Conservation (phyloP, 2,888 invertebrate species). For the Acrobasis consociella region DNA sequence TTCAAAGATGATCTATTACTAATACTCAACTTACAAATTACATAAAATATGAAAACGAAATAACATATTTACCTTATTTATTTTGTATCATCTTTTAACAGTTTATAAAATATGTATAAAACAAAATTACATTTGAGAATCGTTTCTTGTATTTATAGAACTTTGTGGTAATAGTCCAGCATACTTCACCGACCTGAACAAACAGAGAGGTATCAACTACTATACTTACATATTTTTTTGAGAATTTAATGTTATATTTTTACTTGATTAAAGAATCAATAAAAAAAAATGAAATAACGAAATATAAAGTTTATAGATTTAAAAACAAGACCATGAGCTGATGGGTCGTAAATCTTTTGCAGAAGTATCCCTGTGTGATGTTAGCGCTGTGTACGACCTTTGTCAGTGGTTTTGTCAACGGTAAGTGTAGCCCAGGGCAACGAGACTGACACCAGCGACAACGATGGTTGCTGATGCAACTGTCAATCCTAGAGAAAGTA, state of each 20-base stretch:
- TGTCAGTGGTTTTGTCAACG: slow-evolving; percentile 84
- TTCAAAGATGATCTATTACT: slow-evolving; percentile 50
- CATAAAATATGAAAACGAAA: too few species aligned
- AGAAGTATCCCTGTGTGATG: slow-evolving; percentile 88
- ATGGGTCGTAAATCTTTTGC: slow-evolving; percentile 91
- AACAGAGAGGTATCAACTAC: slow-evolving; percentile 81
- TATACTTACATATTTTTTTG: slow-evolving; percentile 69
- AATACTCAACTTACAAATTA: too few species aligned
- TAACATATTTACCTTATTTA: too few species aligned
- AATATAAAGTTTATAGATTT: slow-evolving; percentile 38
- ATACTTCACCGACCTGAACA: slow-evolving; percentile 83
- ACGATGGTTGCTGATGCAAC: slow-evolving; percentile 53
- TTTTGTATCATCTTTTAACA: slow-evolving; percentile 57
- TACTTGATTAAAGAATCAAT: slow-evolving; percentile 8
- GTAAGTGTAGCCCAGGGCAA: slow-evolving; percentile 85
- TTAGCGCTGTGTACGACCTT: slow-evolving; percentile 86
- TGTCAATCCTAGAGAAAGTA: slow-evolving; percentile 61
- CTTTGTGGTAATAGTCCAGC: slow-evolving; percentile 84
- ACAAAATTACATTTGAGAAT: slow-evolving; percentile 81
- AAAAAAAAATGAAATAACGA: slow-evolving; percentile 23
- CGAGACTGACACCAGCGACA: slow-evolving; percentile 59
- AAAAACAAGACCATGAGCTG: slow-evolving; percentile 79
- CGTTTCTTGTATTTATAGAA: slow-evolving; percentile 85
- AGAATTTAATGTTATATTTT: slow-evolving; percentile 41
- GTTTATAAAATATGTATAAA: slow-evolving; percentile 50